Evolutionary conservation across 2,888 invertebrate species (phyloP), one percentile per base, ranked within the genome.

Genomic region (Anticlea derivata): DNA sequence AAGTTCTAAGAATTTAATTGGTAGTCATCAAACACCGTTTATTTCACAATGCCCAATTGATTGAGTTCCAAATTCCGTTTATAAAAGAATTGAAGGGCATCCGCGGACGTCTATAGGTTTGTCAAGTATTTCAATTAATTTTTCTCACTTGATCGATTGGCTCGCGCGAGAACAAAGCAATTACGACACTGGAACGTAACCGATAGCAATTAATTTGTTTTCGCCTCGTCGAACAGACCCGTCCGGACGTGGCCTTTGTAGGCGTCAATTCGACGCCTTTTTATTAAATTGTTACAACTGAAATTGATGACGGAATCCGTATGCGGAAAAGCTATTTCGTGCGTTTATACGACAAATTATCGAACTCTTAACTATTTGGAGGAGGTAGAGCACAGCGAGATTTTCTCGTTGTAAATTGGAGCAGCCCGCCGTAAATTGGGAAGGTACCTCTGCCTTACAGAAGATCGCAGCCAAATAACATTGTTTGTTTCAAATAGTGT

Each of bases 131-230:
- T 83, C 83, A 87, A 86, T 88, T 87, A 87, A 77, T 86, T 86
- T 88, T 86, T 86, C 83, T 82, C 79, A 83, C 82, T 86, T 84
- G 85, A 86, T 86, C 80, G 79, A 84, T 83, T 73, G 78, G 70
- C 63, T 64, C 70, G 72, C 73, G 74, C 72, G 78, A 75, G 81
- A 83, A 87, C 83, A 86, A 84, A 84, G 86, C 85, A 87, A 88
- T 88, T 87, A 86, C 84, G 79, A 80, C 75, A 80, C 73, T 76
- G 79, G 75, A 76, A 76, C 80, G 81, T 82, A 83, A 83, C 83
- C 85, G 78, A 87, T 84, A 80, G 83, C 87, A 88, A 89, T 88
- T 87, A 89, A 87, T 88, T 86, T 85, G 83, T 84, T 85, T 86
- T 81, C 82, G 81, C 83, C 68, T 78, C 79, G 65, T 58, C 77